Conservation (phyloP, 2,888 invertebrate species). For the Dryococelus australis region DNA sequence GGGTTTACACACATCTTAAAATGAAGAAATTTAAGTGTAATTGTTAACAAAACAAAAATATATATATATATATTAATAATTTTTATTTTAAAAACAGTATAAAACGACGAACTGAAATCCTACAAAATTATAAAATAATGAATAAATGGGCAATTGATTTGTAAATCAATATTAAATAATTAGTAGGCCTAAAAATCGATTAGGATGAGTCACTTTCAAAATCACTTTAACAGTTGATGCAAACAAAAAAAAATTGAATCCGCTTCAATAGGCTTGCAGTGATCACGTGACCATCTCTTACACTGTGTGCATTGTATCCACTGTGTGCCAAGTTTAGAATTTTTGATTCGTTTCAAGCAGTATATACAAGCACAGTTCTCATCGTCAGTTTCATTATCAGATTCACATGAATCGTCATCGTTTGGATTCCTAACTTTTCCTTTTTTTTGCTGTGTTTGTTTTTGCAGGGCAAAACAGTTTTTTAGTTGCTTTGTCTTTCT, state of each 20-base stretch:
- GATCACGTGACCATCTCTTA: conserved; percentile 21
- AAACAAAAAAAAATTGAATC: conserved; percentile 22
- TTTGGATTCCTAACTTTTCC: neutral
- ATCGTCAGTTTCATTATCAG: neutral
- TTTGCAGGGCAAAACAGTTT: no score
- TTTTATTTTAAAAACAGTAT: no score
- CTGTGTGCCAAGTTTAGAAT: neutral
- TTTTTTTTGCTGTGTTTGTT: no score
- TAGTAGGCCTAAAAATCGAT: no score
- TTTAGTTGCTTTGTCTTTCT: conserved; percentile 2
- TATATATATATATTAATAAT: no score
- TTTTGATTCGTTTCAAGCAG: neutral
- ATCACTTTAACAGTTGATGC: conserved; percentile 27
- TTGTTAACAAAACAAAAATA: no score
- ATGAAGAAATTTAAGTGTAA: no score
- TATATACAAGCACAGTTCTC: conserved; percentile 23
- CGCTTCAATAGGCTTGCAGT: neutral
- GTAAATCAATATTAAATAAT: neutral
- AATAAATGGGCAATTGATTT: neutral
- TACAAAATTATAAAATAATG: neutral
- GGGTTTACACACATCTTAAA: no score
- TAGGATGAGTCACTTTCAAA: no score
- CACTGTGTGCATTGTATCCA: no score
- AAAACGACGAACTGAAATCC: neutral
- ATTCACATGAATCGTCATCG: neutral